Evolutionary conservation across 2,888 invertebrate species (phyloP).

Genomic region (Diploptera punctata): DNA sequence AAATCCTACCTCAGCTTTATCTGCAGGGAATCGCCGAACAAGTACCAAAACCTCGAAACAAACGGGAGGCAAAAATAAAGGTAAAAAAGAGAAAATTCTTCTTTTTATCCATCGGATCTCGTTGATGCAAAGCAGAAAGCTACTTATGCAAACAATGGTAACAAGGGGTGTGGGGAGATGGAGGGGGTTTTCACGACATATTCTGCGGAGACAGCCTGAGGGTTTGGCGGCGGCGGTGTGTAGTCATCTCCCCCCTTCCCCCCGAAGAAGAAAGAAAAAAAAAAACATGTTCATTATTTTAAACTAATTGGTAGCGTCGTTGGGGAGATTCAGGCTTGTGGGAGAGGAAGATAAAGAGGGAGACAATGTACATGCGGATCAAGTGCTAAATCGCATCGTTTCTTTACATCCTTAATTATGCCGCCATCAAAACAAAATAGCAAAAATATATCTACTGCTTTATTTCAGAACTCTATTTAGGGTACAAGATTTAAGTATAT

Average conservation of each 20-base stretch:
- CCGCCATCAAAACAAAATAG: neutral
- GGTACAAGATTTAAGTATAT: no score
- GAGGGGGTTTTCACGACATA: neutral
- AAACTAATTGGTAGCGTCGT: slow-evolving; percentile 10
- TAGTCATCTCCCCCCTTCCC: no score
- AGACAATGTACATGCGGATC: neutral
- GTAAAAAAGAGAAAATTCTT: slow-evolving; percentile 9
- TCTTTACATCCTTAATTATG: neutral
- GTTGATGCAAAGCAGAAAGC: slow-evolving; percentile 13
- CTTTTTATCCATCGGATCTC: slow-evolving; percentile 17
- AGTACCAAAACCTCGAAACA: neutral
- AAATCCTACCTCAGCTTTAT: slow-evolving; percentile 3
- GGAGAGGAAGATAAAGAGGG: neutral
- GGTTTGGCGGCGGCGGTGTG: neutral
- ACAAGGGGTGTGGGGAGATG: neutral
- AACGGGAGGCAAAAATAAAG: neutral
- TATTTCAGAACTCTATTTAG: no score
- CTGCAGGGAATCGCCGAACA: slow-evolving; percentile 9
- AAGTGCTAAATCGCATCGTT: slow-evolving; percentile 1
- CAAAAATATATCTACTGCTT: no score
- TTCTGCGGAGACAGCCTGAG: neutral
- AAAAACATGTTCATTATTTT: slow-evolving; percentile 15
- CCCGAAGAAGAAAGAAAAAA: neutral
- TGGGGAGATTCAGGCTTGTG: neutral
- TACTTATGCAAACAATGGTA: neutral